Evolutionary conservation across 2,888 invertebrate species (phyloP).

Genomic region (Iselma pallidipennis): DNA sequence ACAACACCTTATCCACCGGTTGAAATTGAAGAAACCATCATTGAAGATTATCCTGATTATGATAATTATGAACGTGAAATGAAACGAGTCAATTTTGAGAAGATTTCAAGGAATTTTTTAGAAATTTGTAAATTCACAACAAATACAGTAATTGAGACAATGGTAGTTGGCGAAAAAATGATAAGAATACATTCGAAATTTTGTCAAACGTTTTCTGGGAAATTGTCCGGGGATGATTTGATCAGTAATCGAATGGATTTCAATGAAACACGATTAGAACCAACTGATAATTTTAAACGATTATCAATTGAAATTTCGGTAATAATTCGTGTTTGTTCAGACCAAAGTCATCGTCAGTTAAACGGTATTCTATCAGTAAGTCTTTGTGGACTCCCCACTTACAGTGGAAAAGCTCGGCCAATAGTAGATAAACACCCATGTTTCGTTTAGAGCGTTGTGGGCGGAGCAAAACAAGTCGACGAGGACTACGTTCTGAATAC

Average conservation of each 20-base stretch:
- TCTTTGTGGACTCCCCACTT: no score
- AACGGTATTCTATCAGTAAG: no score
- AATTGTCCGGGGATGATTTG: neutral
- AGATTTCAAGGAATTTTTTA: constrained; percentile 4
- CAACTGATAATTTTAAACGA: neutral
- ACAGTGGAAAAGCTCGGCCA: no score
- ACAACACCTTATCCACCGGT: constrained; percentile 12
- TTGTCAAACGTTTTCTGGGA: neutral
- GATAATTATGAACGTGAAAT: constrained; percentile 1
- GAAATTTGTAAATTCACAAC: constrained; percentile 2
- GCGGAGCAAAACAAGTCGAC: no score
- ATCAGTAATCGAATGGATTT: neutral
- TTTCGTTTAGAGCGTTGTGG: no score
- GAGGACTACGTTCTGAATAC: no score
- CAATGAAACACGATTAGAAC: neutral
- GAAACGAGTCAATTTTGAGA: constrained; percentile 7
- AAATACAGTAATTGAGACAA: constrained; percentile 1
- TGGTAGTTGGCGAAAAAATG: constrained; percentile 4
- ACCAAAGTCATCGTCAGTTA: no score
- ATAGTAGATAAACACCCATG: neutral
- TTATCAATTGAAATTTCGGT: neutral
- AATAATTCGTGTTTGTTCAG: no score
- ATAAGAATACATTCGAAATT: neutral
- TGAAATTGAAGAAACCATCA: neutral
- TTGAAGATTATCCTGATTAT: constrained; percentile 15